phyloP scores from a whole-genome alignment of 1,140 invertebrate species.

The Centruroides vittatus region DNA sequence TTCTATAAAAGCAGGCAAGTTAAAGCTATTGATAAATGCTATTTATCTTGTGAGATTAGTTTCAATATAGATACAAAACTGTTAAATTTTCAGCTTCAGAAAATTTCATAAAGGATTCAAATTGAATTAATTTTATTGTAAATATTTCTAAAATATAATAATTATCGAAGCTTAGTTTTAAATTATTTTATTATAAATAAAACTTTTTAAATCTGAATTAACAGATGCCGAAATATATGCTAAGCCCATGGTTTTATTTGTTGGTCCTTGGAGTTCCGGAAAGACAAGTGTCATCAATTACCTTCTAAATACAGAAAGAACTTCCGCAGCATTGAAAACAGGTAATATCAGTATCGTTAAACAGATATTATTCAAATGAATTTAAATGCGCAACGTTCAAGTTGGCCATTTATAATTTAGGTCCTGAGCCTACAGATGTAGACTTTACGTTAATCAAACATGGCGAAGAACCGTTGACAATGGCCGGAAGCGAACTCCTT shows the following conservation, averaged over 20 bases:
- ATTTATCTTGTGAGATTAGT: no score
- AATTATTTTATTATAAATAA: not conserved
- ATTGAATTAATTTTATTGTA: not conserved
- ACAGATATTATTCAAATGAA: no score
- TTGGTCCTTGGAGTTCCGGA: conserved; percentile 91
- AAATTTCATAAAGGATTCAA: not conserved
- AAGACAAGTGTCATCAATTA: conserved; percentile 92
- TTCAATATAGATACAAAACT: no score
- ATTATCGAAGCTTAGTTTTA: not conserved
- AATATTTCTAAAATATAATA: not conserved
- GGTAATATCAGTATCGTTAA: conserved; percentile 38
- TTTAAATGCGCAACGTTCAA: no score
- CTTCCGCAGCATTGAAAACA: conserved; percentile 61
- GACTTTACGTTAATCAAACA: conserved; percentile 88
- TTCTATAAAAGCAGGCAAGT: no score
- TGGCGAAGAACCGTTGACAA: conserved; percentile 53
- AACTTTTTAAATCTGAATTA: conserved; percentile 13
- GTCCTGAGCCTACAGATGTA: conserved; percentile 65
- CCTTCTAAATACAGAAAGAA: conserved; percentile 71
- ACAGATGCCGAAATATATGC: conserved; percentile 86
- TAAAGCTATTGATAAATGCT: no score
- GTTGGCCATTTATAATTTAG: conserved; percentile 33
- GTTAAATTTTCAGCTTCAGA: no score
- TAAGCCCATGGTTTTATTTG: conserved; percentile 78
- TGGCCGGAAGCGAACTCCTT: conserved; percentile 81